A percentile compares a stretch with the other conserved stretches of the same genome.
These are phyloP conservation scores for Drosophila acutilabella DNA, from an alignment of 2,888 invertebrate species.

Conservation along the genomic window DNA sequence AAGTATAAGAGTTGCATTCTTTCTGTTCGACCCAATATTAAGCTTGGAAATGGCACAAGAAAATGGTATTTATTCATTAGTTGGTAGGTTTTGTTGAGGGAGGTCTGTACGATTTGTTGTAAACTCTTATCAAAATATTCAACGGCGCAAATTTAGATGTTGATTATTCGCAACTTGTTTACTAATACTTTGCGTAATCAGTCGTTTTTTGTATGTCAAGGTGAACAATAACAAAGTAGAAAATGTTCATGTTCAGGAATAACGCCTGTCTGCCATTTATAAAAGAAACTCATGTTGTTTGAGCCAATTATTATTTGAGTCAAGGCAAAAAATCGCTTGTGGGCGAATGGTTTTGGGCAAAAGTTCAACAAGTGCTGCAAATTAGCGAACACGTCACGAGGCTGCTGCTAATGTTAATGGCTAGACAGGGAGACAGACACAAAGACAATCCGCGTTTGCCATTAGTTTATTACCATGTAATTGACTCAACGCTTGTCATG, in stretches of 20 bases:
- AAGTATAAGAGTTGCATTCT: no score
- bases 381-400: conserved; percentile 71
- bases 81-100: no score
- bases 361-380: conserved; percentile 78
- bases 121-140: no score
- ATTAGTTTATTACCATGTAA: conserved; percentile 82
- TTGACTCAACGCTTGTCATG: conserved; percentile 80
- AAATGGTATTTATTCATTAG: no score
- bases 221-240: conserved; percentile 1
- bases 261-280: conserved; percentile 4
- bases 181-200: conserved; percentile 5
- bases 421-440: conserved; percentile 16
- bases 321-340: conserved; percentile 16
- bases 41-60: no score
- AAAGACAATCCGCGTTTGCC: conserved; percentile 49
- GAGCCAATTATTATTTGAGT: conserved; percentile 62
- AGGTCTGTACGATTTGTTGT: no score
- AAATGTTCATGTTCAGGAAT: background rate
- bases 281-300: conserved; percentile 29
- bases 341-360: conserved; percentile 43
- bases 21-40: no score
- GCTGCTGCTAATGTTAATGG: conserved; percentile 40
- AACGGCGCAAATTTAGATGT: no score
- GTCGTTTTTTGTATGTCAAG: conserved; percentile 3
- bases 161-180: background rate